Evolutionary conservation across 2,888 invertebrate species (phyloP), one percentile per base, ranked within the genome.

Genomic region (Xestia sexstrigata): DNA sequence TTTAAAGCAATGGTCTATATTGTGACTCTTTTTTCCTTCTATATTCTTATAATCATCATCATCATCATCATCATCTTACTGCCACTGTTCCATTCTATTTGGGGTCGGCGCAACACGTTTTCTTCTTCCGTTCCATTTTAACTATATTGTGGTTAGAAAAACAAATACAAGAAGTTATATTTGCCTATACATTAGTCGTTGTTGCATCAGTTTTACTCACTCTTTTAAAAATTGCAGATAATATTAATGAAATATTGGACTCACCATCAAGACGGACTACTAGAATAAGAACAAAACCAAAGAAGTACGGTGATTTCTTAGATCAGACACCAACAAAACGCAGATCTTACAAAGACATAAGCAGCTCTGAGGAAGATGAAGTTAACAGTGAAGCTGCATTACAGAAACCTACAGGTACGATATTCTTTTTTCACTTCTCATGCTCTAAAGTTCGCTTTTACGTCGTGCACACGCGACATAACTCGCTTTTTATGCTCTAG

Each of bases 241-340:
- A 62, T 26, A 70, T 62, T 23, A 65, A 75, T 70, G 86, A 87
- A 42, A 67, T 23, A 30, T 26, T 63, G 39, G 81, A 82, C 15
- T 92, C 94, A n/a, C 93, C 94, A 47, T 93, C 94, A 30, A 92
- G 94, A 89, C 92, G 95, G 75, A 91, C 93, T 42, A 88, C 88
- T 11, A 92, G 96, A 86, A 88, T 90, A 47, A 92, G 95, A 79
- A 93, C 82, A 58, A 95, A 93, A 85, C 95, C 96, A 60, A 94
- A 94, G 77, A 95, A 94, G 89, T 96, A 93, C 92, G 93, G 93
- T 23, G 95, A 95, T 70, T 96, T 92, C 79, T 70, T 95, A 60
- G 91, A 93, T 15, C 45, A 84, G 42, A 90, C 95, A 6, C 93
- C 95, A 66, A 89, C 88, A 1, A 96, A 94, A 83, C 89, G 88